phyloP scores from a whole-genome alignment of 1,140 invertebrate species.

The Drosophila tropicalis region DNA sequence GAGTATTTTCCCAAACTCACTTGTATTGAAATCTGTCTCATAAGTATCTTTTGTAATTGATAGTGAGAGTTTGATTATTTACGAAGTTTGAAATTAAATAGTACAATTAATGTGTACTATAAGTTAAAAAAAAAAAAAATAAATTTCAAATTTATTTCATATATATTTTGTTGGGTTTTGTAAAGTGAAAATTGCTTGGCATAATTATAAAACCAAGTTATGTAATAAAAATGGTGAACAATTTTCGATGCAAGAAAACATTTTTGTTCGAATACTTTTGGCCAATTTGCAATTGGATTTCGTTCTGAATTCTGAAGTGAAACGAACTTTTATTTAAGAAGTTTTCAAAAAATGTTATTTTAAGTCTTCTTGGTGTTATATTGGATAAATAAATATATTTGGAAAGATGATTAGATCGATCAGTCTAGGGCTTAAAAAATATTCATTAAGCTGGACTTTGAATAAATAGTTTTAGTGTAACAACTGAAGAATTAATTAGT shows the following conservation, averaged over 20 bases:
- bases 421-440: too few relatives aligned
- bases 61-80: conserved; percentile 55
- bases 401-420: too few relatives aligned
- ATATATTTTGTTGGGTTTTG: background rate
- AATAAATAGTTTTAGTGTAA: too few relatives aligned
- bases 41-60: conserved; percentile 83
- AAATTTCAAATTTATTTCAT: conserved; percentile 40
- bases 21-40: conserved; percentile 83
- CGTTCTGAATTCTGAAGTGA: background rate
- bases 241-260: conserved; percentile 18
- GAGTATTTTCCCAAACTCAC: conserved; percentile 83
- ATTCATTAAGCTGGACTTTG: too few relatives aligned
- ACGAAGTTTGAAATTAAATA: conserved; percentile 55
- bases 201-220: conserved; percentile 17
- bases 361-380: too few relatives aligned
- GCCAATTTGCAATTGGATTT: background rate
- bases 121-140: conserved; percentile 49
- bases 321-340: background rate
- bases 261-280: background rate
- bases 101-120: conserved; percentile 61
- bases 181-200: conserved; percentile 26
- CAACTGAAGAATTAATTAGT: too few relatives aligned
- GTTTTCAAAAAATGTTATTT: too few relatives aligned
- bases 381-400: too few relatives aligned
- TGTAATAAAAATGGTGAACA: conserved; percentile 23